Percentiles rank a stretch among this genome's conserved stretches.
Conservation (phyloP, 2,113 vertebrate species). For the Rutilus rutilus region DNA sequence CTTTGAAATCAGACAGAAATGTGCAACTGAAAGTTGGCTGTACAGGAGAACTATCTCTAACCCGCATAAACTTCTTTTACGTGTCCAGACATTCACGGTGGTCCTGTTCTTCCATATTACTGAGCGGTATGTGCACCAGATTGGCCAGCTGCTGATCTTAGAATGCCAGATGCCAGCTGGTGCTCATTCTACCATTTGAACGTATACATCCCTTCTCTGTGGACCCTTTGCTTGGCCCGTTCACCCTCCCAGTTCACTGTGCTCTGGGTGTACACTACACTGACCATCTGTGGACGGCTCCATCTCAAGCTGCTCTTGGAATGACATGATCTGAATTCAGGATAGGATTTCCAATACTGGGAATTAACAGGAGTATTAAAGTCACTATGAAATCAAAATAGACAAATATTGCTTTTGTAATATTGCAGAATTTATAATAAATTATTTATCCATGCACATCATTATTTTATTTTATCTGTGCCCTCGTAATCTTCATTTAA, state of each 20-base stretch:
- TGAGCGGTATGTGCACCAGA: constrained; percentile 12
- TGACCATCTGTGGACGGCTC: constrained; percentile 41
- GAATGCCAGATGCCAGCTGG: constrained; percentile 36
- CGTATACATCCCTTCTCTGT: constrained; percentile 9
- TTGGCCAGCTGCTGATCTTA: constrained; percentile 30
- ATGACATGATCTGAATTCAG: constrained; percentile 26
- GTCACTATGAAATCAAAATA: too few relatives aligned
- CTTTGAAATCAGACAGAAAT: background rate
- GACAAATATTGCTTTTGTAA: too few relatives aligned
- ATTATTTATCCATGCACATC: too few relatives aligned
- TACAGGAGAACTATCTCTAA: constrained; percentile 12
- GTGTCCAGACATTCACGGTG: constrained; percentile 30
- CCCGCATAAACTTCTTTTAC: background rate
- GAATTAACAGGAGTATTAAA: background rate
- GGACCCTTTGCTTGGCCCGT: constrained; percentile 7
- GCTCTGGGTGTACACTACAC: constrained; percentile 13
- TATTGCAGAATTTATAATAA: too few relatives aligned
- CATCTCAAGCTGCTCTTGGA: constrained; percentile 31
- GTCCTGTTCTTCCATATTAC: constrained; percentile 29
- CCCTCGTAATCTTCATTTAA: too few relatives aligned
- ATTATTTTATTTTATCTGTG: too few relatives aligned
- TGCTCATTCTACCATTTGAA: constrained; percentile 7
- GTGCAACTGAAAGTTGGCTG: background rate
- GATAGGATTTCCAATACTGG: background rate
- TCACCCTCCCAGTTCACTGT: constrained; percentile 23